Conservation (phyloP, 2,888 invertebrate genomes). For the Vesta saturnalis region DNA sequence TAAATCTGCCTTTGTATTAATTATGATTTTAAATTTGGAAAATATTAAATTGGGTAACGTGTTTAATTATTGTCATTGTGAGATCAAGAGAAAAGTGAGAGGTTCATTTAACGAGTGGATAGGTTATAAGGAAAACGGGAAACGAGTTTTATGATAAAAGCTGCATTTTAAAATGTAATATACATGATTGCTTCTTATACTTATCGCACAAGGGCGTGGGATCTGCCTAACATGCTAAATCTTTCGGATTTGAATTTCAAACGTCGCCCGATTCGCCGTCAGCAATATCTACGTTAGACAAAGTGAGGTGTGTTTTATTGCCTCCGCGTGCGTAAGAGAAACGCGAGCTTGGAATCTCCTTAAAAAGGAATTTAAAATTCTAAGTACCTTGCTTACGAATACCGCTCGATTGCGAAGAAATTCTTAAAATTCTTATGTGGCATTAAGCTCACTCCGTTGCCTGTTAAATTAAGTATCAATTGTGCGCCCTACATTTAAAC, state of each 20-base stretch:
- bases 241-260: constrained; percentile 49
- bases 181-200: constrained; percentile 44
- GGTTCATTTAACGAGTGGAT: constrained; percentile 22
- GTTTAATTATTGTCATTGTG: background rate
- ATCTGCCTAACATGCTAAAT: constrained; percentile 47
- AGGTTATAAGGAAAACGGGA: constrained; percentile 18
- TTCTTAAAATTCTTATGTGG: constrained; percentile 31
- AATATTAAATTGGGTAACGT: background rate
- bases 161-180: constrained; percentile 41
- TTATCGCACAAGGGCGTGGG: constrained; percentile 40
- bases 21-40: too few species aligned
- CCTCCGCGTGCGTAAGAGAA: constrained; percentile 39
- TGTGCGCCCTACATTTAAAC: constrained; percentile 34
- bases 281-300: constrained; percentile 49
- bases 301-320: constrained; percentile 48
- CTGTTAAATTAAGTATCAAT: constrained; percentile 36
- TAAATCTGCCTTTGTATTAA: background rate
- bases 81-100: background rate
- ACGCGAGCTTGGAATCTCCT: constrained; percentile 40
- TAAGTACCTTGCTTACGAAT: constrained; percentile 41
- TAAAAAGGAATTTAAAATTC: constrained; percentile 46
- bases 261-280: constrained; percentile 45
- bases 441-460: constrained; percentile 25
- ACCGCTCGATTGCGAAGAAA: constrained; percentile 33
- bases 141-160: constrained; percentile 37